Base-by-base conservation (phyloP, 1,140 invertebrate species). In the Telenomus remus region DNA sequence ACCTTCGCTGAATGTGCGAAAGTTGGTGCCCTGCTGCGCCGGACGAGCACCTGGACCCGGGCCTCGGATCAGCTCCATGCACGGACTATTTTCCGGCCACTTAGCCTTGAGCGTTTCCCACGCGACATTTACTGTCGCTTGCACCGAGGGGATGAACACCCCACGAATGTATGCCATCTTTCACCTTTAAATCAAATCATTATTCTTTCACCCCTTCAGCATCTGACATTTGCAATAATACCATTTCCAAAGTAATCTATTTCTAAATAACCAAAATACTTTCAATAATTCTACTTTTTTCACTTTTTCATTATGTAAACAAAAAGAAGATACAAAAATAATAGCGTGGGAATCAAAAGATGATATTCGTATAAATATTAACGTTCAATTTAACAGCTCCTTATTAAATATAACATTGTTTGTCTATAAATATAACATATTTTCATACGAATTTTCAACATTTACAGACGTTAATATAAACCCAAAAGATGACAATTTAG, bases 41-140 rank as follows among this genome's bases (percentile, higher is more conserved):
- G 71, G 86, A 34, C 83, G 80, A 64, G 85, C 81, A 33, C 72
- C 64, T 13, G 46, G 61, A 27, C 79, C 79, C 55, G 85, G 81
- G 49, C 83, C 81, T 0, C 82, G 80, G 14, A 90, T 83, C 43
- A 89, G 63, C 57, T 90, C 89, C 80, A 89, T 83, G 53, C 89
- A 90, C 0, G 88, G 88, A 47, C 87, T 89, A 55, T 92, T 92
- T 27, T 93, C 92, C 16, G 95, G 95, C 83, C 95, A 91, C 79
- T 92, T 90, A 74, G 94, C 92, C 61, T 93, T 91, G 33, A 95
- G 89, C 13, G 94, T 94, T 84, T 95, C 94, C 91, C 93, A 92
- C 1, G 93, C 93, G 51, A 95, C 93, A 81, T 94, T 94, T 69
- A 95, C 82, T 12, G 93, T 92, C 79, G 94, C 94, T 76, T 91